Conservation (phyloP, 2,113 vertebrate species). For the Nicator chloris region DNA sequence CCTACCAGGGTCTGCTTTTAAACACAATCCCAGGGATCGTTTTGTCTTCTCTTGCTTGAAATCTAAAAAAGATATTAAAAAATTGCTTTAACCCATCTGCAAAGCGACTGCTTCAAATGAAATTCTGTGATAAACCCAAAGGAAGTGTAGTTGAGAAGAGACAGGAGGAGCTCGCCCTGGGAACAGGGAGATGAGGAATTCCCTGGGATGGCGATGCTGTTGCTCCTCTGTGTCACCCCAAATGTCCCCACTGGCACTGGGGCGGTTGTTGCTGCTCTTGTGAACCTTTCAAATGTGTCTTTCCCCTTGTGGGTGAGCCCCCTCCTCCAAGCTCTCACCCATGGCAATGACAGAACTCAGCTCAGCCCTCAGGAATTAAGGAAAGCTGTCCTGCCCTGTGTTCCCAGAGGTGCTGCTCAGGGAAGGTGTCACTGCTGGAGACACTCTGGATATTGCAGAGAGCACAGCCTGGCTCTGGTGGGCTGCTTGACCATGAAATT, state of each 20-base stretch:
- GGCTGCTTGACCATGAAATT: background rate
- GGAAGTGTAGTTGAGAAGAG: background rate
- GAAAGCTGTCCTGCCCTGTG: background rate
- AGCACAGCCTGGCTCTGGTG: background rate
- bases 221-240: background rate
- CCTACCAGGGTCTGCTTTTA: background rate
- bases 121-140: background rate
- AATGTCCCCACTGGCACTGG: background rate
- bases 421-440: background rate
- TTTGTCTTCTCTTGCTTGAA: background rate
- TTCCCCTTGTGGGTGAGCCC: background rate
- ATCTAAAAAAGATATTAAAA: background rate
- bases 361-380: background rate
- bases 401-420: background rate
- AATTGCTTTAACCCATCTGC: conserved; percentile 19
- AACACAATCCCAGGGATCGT: background rate
- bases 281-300: no score
- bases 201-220: background rate
- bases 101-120: conserved; percentile 6
- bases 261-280: background rate
- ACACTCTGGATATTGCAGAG: background rate
- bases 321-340: background rate
- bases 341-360: background rate
- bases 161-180: background rate
- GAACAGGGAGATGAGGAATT: background rate